Evolutionary conservation across 2,888 invertebrate species (phyloP).

Genomic region (Brenthis ino): DNA sequence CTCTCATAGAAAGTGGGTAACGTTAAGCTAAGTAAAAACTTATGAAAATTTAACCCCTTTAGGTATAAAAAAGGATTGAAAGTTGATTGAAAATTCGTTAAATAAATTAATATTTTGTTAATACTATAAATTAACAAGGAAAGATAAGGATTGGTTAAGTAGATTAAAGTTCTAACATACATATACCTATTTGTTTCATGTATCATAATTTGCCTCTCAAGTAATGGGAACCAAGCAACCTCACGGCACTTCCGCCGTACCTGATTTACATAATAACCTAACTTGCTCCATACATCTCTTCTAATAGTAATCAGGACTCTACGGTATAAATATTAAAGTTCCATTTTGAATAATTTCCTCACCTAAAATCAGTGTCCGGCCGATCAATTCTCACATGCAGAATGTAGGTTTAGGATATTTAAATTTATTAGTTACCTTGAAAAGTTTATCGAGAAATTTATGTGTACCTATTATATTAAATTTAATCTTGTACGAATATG

Average conservation of each 20-base stretch:
- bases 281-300: slow-evolving; percentile 53
- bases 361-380: slow-evolving; percentile 54
- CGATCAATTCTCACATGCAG: slow-evolving; percentile 69
- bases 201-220: slow-evolving; percentile 73
- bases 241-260: slow-evolving; percentile 66
- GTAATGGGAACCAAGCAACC: slow-evolving; percentile 71
- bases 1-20: too few species aligned
- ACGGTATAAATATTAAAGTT: slow-evolving; percentile 47
- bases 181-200: slow-evolving; percentile 60
- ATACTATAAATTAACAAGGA: too few species aligned
- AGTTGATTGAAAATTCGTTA: too few species aligned
- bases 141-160: too few species aligned
- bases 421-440: slow-evolving; percentile 48
- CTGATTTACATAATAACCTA: slow-evolving; percentile 77
- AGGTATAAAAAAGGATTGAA: too few species aligned
- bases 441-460: background rate
- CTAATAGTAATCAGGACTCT: slow-evolving; percentile 52
- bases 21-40: too few species aligned
- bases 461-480: background rate
- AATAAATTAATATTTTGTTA: too few species aligned
- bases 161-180: slow-evolving; percentile 5
- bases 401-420: slow-evolving; percentile 67
- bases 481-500: too few species aligned
- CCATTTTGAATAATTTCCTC: slow-evolving; percentile 50
- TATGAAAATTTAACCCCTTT: too few species aligned